Base-by-base conservation (phyloP, 2,888 invertebrate species). In the Diadromus collaris region DNA sequence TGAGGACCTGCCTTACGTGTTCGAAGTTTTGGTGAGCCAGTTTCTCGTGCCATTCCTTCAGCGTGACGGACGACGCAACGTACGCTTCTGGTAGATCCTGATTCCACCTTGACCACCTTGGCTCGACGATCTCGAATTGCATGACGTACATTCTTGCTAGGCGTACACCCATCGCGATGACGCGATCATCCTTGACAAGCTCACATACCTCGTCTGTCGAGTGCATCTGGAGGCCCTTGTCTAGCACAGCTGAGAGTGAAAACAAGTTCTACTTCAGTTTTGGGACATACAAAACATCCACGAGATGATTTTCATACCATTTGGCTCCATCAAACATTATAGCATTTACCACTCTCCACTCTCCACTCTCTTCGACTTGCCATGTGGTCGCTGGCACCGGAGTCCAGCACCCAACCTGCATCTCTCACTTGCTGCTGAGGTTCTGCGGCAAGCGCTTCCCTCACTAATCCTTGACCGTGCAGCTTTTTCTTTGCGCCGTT, bases 21-120 rank as follows among this genome's bases (percentile, higher is more conserved):
- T n/a, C 24, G 13, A 65, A 60, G 34, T 79, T 82, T 38, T 82
- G 78, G 24, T 81, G 82, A 4, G 76, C 77, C 19, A 81, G 24
- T 58, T 64, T 75, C 19, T 76, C 56, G 54, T 80, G 80, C 78
- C 80, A 78, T 5, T 29, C 24, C 21, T n/a, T 46, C 48, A 82
- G 64, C 2, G 75, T 41, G 4, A 71, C 68, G n/a, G 19, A 51
- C 9, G 54, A 48, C 1, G 67, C 46, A 21, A 61, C 44, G 24
- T 13, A 46, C 13, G 67, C 58, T 19, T 67, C 48, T 13, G 64
- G 21, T 24, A 54, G 19, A n/a, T 56, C 29, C 0, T 32, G 6
- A 63, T n/a, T 63, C 41, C n/a, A 38, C 63, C 38, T 60, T 32
- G 58, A 60, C 46, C 6, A 19, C 21, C 2, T 44, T 5, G 60